Evolutionary conservation across 2,888 invertebrate genomes (phyloP).

Genomic region (Spicauda simplicius): DNA sequence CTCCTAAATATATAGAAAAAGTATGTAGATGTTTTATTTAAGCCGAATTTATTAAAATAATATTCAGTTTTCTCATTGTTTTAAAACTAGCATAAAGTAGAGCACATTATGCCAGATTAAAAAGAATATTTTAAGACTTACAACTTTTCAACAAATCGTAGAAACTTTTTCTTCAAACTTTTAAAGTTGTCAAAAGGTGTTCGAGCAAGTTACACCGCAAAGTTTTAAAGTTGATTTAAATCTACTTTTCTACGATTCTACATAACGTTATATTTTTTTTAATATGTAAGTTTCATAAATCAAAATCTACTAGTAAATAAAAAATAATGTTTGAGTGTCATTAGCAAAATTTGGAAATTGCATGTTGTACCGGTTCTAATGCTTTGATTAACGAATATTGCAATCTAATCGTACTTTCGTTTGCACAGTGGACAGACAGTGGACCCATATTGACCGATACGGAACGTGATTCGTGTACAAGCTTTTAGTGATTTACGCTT

Average conservation of each 20-base stretch:
- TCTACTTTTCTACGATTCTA: neutral
- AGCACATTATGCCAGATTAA: neutral
- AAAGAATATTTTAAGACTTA: neutral
- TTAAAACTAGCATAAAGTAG: neutral
- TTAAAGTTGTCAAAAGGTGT: neutral
- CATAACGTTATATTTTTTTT: no score
- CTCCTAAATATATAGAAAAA: no score
- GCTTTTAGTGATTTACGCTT: neutral
- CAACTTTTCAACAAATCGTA: conserved; percentile 1
- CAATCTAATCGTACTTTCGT: neutral
- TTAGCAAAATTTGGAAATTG: no score
- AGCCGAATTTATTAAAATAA: no score
- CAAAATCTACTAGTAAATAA: no score
- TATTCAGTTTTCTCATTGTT: no score
- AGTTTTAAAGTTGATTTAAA: neutral
- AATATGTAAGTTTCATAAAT: no score
- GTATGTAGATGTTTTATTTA: no score
- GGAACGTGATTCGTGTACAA: neutral
- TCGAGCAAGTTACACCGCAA: neutral
- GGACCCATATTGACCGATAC: neutral
- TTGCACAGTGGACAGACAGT: neutral
- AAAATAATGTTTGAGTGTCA: no score
- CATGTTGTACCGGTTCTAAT: neutral
- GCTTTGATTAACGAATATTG: neutral
- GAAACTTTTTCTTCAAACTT: conserved; percentile 2